Base-by-base conservation (phyloP, 2,888 invertebrate species). In the Odontothrips loti region DNA sequence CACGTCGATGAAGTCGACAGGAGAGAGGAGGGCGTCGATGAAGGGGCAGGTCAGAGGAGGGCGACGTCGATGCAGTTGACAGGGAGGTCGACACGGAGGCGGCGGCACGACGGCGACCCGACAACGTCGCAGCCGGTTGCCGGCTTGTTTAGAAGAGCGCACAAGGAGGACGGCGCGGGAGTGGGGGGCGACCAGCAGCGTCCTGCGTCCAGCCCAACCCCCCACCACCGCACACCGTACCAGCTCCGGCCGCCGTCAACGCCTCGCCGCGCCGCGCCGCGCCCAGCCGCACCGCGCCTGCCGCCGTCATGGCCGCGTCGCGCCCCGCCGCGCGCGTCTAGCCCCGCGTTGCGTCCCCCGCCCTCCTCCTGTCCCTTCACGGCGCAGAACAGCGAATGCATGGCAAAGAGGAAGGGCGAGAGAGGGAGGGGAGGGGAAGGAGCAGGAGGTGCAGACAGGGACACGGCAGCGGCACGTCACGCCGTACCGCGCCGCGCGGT, bases 101-200 rank as follows among this genome's bases (percentile, higher is more conserved):
- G 51, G 51, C 51, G 51, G 51, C 51, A 6, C 34, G 34, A 43
- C 34, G 34, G 6, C 34, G 34, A 43, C 34, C 34, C 6, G 34
- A 51, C 51, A 17, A 58, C 58, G 34, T 6, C 34, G 34, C 34
- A 43, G 58, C 58, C 58, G 58, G 11, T 9, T 27, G 68, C 68
- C 68, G 68, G 68, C 68, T 75, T 75, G 68, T 75, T 75, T 75
- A 75, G 68, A 75, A 75, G 68, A 75, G 68, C 23, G 68, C 68
- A 27, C 68, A 75, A 75, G 68, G 10, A 58, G 68, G 68, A 75
- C 12, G 68, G 68, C 27, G 23, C 68, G 68, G 68, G 23, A 75
- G 68, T 75, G 68, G 68, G 68, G 68, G 68, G 23, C 34, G 34
- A 43, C 34, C 34, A 43, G 34, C 34, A 43, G 34, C 34, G 34